Evolutionary conservation across 2,113 vertebrate genomes (phyloP).

Genomic region (Nyctibius bracteatus): DNA sequence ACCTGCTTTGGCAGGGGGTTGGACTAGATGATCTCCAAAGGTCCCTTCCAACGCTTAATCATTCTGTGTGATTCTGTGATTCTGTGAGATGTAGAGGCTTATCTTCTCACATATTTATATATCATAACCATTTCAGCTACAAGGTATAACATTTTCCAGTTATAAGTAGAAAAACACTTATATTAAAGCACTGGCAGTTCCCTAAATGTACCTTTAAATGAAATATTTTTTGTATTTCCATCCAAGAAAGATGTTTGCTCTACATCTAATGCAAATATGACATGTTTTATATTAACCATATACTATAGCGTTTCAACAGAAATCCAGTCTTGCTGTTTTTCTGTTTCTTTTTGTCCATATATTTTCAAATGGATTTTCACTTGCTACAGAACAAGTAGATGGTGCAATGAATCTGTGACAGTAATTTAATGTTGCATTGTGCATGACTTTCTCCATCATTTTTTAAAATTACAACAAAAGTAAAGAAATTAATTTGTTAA

Average conservation of each 20-base stretch:
- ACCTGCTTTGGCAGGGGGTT: too few species aligned
- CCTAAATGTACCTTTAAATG: not conserved
- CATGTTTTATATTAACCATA: not conserved
- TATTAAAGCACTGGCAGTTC: not conserved
- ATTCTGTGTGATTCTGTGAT: too few species aligned
- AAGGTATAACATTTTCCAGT: not conserved
- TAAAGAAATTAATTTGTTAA: not conserved
- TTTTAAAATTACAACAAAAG: conserved; percentile 7
- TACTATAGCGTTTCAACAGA: not conserved
- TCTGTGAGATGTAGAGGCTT: not conserved
- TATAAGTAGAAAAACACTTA: not conserved
- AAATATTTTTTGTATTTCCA: not conserved
- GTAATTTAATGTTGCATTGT: not conserved
- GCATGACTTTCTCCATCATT: not conserved
- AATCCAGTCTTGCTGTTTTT: not conserved
- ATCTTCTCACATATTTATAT: not conserved
- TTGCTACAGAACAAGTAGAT: not conserved
- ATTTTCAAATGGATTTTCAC: not conserved
- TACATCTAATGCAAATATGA: not conserved
- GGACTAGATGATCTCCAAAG: too few species aligned
- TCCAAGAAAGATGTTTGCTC: not conserved
- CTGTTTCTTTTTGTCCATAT: not conserved
- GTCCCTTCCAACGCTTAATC: too few species aligned
- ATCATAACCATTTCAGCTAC: not conserved
- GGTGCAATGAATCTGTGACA: not conserved